phyloP scores from a whole-genome alignment of 2,888 invertebrate species.

The Litoditis marina region DNA sequence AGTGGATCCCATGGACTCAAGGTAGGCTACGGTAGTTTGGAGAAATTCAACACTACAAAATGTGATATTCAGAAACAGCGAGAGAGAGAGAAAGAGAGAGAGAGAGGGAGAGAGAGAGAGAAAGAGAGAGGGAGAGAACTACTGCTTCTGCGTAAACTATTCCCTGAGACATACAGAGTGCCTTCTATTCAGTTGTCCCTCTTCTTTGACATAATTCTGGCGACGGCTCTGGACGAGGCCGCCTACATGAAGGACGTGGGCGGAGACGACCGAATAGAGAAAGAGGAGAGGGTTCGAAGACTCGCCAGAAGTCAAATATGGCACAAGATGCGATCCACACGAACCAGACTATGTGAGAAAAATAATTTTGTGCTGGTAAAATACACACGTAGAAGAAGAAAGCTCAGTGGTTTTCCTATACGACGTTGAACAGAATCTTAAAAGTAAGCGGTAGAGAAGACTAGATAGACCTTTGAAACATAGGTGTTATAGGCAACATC shows the following conservation, averaged over 20 bases:
- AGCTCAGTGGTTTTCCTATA: too few relatives aligned
- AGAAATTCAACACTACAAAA: neutral
- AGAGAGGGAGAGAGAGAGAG: too few relatives aligned
- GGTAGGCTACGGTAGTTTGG: slow-evolving; percentile 53
- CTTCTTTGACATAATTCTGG: slow-evolving; percentile 66
- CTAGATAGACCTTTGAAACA: too few relatives aligned
- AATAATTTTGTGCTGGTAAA: too few relatives aligned
- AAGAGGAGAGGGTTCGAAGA: slow-evolving; percentile 4
- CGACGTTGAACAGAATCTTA: too few relatives aligned
- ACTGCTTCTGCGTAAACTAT: neutral
- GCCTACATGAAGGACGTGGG: slow-evolving; percentile 62
- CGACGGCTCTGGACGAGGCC: slow-evolving; percentile 63
- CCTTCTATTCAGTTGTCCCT: slow-evolving; percentile 64
- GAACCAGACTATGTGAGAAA: too few relatives aligned
- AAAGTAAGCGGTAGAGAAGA: too few relatives aligned
- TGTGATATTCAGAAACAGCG: too few relatives aligned
- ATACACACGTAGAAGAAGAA: too few relatives aligned
- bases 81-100: too few relatives aligned
- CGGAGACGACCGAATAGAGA: slow-evolving; percentile 47
- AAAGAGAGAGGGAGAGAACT: neutral
- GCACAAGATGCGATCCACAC: too few relatives aligned
- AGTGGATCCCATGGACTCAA: slow-evolving; percentile 65
- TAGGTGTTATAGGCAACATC: too few relatives aligned
- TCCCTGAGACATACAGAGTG: neutral
- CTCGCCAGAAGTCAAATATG: slow-evolving; percentile 37